These are phyloP conservation scores for Agrochola lychnidis DNA, from an alignment of 2,888 invertebrate genomes.

Conservation along the genomic window DNA sequence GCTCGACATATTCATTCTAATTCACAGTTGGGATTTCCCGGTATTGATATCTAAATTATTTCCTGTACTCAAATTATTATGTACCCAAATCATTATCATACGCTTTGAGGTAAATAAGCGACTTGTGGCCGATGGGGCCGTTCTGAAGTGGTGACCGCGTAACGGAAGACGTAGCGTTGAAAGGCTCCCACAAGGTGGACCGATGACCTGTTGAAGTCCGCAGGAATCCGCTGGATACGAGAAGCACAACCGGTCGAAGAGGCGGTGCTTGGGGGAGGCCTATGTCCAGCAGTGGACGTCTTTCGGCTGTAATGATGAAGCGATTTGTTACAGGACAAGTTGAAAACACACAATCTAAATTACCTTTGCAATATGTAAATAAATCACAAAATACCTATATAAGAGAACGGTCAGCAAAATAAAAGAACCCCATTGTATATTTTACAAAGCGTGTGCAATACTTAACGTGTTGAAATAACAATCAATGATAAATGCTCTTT, in stretches of 20 bases:
- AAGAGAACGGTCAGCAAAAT: conserved; percentile 8
- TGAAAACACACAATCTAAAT: neutral
- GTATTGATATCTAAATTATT: neutral
- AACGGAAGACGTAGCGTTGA: too few species aligned
- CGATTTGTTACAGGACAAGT: neutral
- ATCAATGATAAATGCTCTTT: conserved; percentile 72
- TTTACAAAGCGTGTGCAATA: conserved; percentile 54
- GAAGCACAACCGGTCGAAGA: too few species aligned
- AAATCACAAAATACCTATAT: conserved; percentile 1
- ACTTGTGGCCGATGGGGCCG: too few species aligned
- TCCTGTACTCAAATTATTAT: neutral
- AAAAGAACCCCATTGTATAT: conserved; percentile 62
- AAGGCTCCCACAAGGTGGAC: too few species aligned
- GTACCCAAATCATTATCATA: neutral
- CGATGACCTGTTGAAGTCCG: too few species aligned
- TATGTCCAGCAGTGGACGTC: too few species aligned
- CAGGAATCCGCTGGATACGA: too few species aligned
- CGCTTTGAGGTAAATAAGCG: too few species aligned
- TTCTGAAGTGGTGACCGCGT: too few species aligned
- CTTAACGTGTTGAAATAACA: conserved; percentile 72
- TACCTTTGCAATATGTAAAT: neutral
- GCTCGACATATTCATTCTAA: neutral
- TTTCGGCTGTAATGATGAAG: too few species aligned
- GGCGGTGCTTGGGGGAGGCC: too few species aligned
- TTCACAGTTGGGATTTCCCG: neutral